Evolutionary conservation across 2,888 invertebrate species (phyloP).

Genomic region (Lasiommata megera): DNA sequence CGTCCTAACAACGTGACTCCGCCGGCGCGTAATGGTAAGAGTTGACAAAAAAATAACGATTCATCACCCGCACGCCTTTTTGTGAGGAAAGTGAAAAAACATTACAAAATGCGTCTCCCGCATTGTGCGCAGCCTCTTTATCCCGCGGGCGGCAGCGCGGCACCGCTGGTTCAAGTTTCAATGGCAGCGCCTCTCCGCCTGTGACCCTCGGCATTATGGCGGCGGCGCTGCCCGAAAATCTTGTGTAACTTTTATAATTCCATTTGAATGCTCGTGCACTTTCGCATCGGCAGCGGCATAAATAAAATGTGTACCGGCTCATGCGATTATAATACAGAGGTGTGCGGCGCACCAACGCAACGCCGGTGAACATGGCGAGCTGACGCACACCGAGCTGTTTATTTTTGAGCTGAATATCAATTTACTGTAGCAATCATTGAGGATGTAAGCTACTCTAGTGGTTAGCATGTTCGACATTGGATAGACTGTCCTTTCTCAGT

Average conservation of each 20-base stretch:
- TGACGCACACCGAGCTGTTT: too few relatives aligned
- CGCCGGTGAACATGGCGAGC: too few relatives aligned
- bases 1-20: too few relatives aligned
- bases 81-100: conserved; percentile 37
- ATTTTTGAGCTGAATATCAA: too few relatives aligned
- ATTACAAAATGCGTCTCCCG: conserved; percentile 40
- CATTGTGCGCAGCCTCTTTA: conserved; percentile 40
- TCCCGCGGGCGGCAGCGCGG: conserved; percentile 1
- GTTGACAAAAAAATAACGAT: conserved; percentile 34
- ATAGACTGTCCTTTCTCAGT: too few relatives aligned
- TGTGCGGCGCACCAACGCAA: too few relatives aligned
- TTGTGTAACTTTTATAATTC: conserved; percentile 22
- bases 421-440: too few relatives aligned
- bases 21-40: conserved; percentile 9
- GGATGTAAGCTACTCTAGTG: too few relatives aligned
- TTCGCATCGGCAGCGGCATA: conserved; percentile 19
- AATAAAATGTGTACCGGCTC: too few relatives aligned
- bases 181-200: conserved; percentile 23
- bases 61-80: conserved; percentile 39
- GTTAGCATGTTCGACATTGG: too few relatives aligned
- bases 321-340: too few relatives aligned
- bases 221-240: conserved; percentile 26
- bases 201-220: conserved; percentile 33
- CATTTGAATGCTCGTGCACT: conserved; percentile 20
- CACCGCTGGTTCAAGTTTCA: conserved; percentile 28